A percentile compares a stretch with the other conserved stretches of the same genome.
phyloP scores from a whole-genome alignment of 2,113 vertebrate species.

The Glareola pratincola region DNA sequence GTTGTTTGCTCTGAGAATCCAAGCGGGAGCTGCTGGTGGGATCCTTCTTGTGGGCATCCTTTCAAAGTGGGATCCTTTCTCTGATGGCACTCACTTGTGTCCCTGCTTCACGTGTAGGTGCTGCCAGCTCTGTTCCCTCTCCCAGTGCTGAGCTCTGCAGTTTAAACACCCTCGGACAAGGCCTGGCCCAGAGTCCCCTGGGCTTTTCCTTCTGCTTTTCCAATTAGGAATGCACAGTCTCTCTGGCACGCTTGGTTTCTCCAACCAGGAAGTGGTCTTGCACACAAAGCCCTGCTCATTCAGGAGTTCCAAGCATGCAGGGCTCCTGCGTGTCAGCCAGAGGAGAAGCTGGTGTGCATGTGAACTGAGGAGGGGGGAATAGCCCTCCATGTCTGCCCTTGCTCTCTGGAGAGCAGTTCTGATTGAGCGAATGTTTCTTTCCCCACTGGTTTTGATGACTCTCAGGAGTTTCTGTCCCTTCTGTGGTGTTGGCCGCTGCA shows the following conservation, averaged over 20 bases:
- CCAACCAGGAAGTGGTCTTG: not conserved
- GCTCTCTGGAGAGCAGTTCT: not conserved
- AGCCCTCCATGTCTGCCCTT: not conserved
- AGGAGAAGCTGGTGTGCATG: not conserved
- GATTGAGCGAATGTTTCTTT: not conserved
- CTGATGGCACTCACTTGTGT: not conserved
- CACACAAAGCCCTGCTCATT: not conserved
- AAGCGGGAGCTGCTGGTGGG: not conserved
- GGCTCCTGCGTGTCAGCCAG: not conserved
- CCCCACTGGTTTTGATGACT: not conserved
- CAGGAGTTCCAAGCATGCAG: not conserved
- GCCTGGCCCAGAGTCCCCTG: not conserved
- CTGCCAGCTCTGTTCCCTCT: not conserved
- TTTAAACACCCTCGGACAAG: not conserved
- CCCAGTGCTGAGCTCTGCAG: not conserved
- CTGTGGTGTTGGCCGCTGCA: not conserved
- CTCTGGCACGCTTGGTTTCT: not conserved
- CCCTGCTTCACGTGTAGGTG: not conserved
- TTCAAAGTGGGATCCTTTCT: not conserved
- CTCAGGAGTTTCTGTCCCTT: not conserved
- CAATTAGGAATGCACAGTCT: not conserved
- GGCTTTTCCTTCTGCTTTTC: not conserved
- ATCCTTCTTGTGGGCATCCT: not conserved
- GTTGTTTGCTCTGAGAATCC: not conserved
- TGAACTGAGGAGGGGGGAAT: not conserved